Evolutionary conservation across 2,888 invertebrate genomes (phyloP).

Genomic region (Drosophila kanekoi): DNA sequence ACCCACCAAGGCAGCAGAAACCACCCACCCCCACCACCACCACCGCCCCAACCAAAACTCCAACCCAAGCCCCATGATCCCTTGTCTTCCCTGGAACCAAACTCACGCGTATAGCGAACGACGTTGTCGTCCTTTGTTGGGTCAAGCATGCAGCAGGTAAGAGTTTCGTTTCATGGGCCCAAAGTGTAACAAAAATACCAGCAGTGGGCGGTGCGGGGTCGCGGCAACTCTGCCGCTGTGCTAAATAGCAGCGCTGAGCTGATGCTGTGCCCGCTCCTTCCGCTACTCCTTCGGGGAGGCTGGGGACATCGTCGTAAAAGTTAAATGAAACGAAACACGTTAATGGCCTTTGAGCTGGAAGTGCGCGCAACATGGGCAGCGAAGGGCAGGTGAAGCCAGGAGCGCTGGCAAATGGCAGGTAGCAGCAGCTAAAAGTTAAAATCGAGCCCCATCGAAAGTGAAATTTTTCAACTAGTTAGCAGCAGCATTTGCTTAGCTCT

Average conservation of each 20-base stretch:
- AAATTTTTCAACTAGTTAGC: slow-evolving; percentile 64
- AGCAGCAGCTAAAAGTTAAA: slow-evolving; percentile 52
- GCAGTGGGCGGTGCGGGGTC: slow-evolving; percentile 15
- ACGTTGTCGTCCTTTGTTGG: slow-evolving; percentile 60
- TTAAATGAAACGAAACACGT: slow-evolving; percentile 81
- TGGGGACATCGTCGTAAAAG: slow-evolving; percentile 74
- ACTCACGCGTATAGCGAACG: slow-evolving; percentile 16
- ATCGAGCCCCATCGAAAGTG: slow-evolving; percentile 55
- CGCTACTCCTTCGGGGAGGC: slow-evolving; percentile 33
- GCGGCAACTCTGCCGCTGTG: slow-evolving; percentile 44
- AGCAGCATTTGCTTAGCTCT: slow-evolving; percentile 22
- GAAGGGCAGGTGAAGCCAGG: neutral
- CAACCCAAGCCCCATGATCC: slow-evolving; percentile 20
- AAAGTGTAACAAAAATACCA: slow-evolving; percentile 61
- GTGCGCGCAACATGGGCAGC: slow-evolving; percentile 1
- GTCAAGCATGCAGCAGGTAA: slow-evolving; percentile 72
- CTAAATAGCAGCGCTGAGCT: slow-evolving; percentile 68
- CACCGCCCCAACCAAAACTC: neutral
- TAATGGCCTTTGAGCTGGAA: slow-evolving; percentile 70
- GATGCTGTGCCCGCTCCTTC: slow-evolving; percentile 20
- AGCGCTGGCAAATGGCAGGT: slow-evolving; percentile 18
- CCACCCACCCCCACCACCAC: slow-evolving; percentile 6
- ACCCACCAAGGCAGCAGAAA: slow-evolving; percentile 23
- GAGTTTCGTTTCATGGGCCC: slow-evolving; percentile 69
- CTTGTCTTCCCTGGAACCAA: slow-evolving; percentile 8